A percentile compares a stretch with the other conserved stretches of the same genome.
Conservation (phyloP, 92 coral and sea anemone species). For the Nematostella vectensis region DNA sequence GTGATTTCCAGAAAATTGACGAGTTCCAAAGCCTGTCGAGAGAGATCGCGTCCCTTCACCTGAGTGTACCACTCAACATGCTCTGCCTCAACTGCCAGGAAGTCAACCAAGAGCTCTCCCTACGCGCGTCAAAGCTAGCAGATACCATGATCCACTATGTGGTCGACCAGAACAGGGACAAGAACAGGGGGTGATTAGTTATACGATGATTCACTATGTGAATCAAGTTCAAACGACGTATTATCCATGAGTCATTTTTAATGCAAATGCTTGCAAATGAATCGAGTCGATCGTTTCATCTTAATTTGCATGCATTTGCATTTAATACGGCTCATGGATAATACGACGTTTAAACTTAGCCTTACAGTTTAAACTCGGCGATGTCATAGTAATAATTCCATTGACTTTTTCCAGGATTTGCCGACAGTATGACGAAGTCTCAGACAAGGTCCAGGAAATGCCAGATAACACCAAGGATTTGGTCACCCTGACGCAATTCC, state of each 20-base stretch:
- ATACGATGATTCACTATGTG: too few relatives aligned
- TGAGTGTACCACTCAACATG: constrained; percentile 95
- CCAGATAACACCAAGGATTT: constrained; percentile 91
- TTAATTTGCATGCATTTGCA: too few relatives aligned
- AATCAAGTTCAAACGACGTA: too few relatives aligned
- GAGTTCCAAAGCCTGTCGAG: constrained; percentile 73
- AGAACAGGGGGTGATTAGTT: constrained; percentile 65
- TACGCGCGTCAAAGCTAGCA: constrained; percentile 74
- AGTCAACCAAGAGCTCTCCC: constrained; percentile 83
- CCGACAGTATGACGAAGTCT: constrained; percentile 87
- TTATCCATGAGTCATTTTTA: too few relatives aligned
- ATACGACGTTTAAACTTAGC: too few relatives aligned
- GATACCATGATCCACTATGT: constrained; percentile 68
- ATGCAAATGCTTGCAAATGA: too few relatives aligned
- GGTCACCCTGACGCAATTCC: constrained; percentile 74
- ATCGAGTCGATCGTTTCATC: too few relatives aligned
- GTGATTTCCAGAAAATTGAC: constrained; percentile 81
- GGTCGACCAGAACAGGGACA: constrained; percentile 87
- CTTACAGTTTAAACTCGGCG: too few relatives aligned
- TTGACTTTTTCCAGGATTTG: constrained; percentile 80
- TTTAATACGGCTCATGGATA: too few relatives aligned
- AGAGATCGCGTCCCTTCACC: constrained; percentile 82
- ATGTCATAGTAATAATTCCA: too few relatives aligned
- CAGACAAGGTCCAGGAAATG: constrained; percentile 99
- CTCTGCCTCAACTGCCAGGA: constrained; percentile 79